These are phyloP conservation scores for Erpornis zantholeuca DNA, from an alignment of 2,113 vertebrate species.

Conservation along the genomic window DNA sequence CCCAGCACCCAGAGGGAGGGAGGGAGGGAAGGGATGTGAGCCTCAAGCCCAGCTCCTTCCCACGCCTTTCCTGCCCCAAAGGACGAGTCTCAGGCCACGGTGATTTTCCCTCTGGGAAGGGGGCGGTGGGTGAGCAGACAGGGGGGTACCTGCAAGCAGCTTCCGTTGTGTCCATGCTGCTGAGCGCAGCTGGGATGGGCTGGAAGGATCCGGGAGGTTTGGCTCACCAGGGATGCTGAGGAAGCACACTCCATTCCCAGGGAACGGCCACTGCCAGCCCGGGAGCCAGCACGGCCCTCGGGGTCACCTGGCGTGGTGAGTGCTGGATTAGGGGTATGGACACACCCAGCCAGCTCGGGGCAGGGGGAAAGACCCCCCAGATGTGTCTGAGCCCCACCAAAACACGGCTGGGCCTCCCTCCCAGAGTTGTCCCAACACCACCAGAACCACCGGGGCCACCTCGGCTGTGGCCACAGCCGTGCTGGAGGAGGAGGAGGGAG, in stretches of 20 bases:
- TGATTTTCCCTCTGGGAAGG: neutral
- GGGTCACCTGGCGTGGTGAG: fast-evolving
- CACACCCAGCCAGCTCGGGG: neutral
- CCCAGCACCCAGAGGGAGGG: neutral
- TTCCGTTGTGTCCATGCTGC: fast-evolving
- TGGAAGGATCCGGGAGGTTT: neutral
- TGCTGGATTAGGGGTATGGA: neutral
- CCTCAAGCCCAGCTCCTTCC: neutral
- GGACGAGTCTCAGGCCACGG: fast-evolving
- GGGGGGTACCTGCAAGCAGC: neutral
- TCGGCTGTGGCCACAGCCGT: neutral
- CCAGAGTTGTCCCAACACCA: neutral
- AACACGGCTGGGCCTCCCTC: neutral
- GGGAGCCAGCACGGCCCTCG: fast-evolving
- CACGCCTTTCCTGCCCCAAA: neutral
- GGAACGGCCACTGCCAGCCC: neutral
- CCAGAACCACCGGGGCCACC: neutral
- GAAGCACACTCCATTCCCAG: neutral
- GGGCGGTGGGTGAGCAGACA: neutral
- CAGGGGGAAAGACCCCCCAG: fast-evolving
- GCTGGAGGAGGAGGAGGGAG: neutral
- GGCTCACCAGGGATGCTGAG: neutral
- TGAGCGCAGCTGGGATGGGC: neutral
- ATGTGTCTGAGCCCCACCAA: neutral
- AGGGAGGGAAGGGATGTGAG: neutral